Evolutionary conservation across 2,113 vertebrate species (phyloP).

Genomic region (Ancistrus triradiatus): DNA sequence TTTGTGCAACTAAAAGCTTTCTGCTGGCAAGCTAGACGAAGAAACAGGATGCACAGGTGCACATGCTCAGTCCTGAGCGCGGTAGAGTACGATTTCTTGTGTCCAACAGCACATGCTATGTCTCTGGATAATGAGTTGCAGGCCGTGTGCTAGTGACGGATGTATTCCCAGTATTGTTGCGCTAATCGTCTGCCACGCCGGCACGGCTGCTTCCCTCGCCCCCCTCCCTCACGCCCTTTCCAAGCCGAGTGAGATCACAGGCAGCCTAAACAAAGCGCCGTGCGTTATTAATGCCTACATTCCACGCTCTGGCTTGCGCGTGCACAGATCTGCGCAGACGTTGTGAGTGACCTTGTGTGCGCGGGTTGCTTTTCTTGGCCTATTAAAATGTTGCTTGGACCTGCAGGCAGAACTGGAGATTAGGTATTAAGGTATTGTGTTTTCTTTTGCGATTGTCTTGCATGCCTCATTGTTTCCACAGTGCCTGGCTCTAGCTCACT

Average conservation of each 20-base stretch:
- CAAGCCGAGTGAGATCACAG: background rate
- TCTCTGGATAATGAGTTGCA: constrained; percentile 40
- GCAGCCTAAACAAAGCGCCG: constrained; percentile 28
- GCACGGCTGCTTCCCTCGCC: background rate
- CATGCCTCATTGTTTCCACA: background rate
- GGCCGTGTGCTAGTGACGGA: constrained; percentile 11
- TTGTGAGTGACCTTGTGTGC: constrained; percentile 8
- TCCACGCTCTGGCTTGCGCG: constrained; percentile 17
- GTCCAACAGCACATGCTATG: constrained; percentile 13
- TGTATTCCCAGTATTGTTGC: constrained; percentile 15
- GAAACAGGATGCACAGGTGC: no score
- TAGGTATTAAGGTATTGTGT: constrained; percentile 21
- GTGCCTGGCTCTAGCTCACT: constrained; percentile 1
- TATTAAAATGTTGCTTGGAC: constrained; percentile 35
- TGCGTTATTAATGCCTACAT: constrained; percentile 43
- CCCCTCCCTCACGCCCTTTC: background rate
- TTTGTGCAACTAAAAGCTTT: no score
- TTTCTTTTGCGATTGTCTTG: background rate
- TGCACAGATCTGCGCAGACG: constrained; percentile 30
- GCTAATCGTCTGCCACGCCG: constrained; percentile 27
- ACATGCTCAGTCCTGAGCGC: constrained; percentile 9
- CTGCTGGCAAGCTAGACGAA: no score
- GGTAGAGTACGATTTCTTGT: constrained; percentile 21
- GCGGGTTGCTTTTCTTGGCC: constrained; percentile 6
- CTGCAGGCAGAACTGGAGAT: constrained; percentile 39